Evolutionary conservation across 1,140 invertebrate genomes (phyloP), one percentile per base, ranked within the genome.

Genomic region (Dinoponera quadriceps): DNA sequence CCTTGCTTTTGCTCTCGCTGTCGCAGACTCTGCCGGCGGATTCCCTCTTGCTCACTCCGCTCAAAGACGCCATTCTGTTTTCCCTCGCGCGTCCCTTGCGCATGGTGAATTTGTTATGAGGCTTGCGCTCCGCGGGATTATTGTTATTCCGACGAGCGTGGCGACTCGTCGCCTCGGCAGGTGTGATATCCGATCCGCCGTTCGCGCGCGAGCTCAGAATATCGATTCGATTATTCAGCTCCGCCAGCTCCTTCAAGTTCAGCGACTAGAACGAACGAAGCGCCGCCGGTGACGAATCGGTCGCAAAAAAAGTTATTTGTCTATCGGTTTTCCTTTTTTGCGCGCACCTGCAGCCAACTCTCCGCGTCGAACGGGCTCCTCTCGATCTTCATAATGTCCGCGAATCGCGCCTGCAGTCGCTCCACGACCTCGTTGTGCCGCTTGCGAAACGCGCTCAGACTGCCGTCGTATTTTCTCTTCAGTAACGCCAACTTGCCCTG

Each of bases 241-340:
- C 83, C 22, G 62, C 74, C 33, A 88, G 60, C 78, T 90, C 86
- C 49, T 89, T 86, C 54, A 65, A 65, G 18, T 55, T 83, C 38
- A 90, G 62, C n/a, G 89, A 87, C 88, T 90, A 59, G 13, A 88
- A 86, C 18, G n/a, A 66, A 78, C n/a, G 38, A 55, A n/a, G n/a
- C n/a, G n/a, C n/a, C n/a, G n/a, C 13, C 11, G 11, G 1, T 65
- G 38, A 65, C 18, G 3, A 66, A 49, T 20, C 25, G 59, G 18
- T 27, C 38, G 62, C 1, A 11, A 1, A 44, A 44, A 51, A 54
- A 68, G 38, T 60, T 49, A 82, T 55, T 38, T 57, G 22, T 38
- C 51, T 7, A 69, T 57, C 11, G 22, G 62, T 59, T 55, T 4
- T n/a, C 29, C 60, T 11, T 63, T 54, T 4, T n/a, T 33, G 59